A percentile compares a stretch with the other conserved stretches of the same genome.
Conservation (phyloP, 2,797 vertebrate genomes). For the Myotis findleyi region DNA sequence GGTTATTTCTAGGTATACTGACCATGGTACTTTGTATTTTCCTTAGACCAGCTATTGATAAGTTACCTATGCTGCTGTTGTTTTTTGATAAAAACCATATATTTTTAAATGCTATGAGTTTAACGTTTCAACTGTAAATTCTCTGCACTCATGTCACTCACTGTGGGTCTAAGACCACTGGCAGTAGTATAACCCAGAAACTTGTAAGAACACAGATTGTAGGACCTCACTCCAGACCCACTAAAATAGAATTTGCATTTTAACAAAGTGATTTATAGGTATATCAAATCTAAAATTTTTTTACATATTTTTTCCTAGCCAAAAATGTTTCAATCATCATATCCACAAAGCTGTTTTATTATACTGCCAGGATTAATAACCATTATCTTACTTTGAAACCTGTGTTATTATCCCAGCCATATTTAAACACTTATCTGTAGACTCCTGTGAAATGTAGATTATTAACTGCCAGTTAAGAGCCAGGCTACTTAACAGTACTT, state of each 20-base stretch:
- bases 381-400: constrained; percentile 52
- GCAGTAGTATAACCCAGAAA: not conserved
- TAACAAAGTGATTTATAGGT: constrained; percentile 4
- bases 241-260: not conserved
- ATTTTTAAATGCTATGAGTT: not conserved
- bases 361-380: not conserved
- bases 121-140: not conserved
- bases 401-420: not conserved
- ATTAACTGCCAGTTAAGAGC: constrained; percentile 1
- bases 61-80: not conserved
- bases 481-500: constrained; percentile 8
- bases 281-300: constrained; percentile 2
- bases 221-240: not conserved
- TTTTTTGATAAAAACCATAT: not conserved
- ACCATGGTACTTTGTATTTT: constrained; percentile 33
- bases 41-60: not conserved
- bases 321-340: not conserved
- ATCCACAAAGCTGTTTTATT: constrained; percentile 29
- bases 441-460: constrained; percentile 6
- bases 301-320: constrained; percentile 1
- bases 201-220: not conserved
- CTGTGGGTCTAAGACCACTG: not conserved
- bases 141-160: not conserved
- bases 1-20: not conserved
- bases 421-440: not conserved